These are phyloP conservation scores for Scrobipalpa costella DNA, from an alignment of 2,888 invertebrate genomes.

Conservation along the genomic window DNA sequence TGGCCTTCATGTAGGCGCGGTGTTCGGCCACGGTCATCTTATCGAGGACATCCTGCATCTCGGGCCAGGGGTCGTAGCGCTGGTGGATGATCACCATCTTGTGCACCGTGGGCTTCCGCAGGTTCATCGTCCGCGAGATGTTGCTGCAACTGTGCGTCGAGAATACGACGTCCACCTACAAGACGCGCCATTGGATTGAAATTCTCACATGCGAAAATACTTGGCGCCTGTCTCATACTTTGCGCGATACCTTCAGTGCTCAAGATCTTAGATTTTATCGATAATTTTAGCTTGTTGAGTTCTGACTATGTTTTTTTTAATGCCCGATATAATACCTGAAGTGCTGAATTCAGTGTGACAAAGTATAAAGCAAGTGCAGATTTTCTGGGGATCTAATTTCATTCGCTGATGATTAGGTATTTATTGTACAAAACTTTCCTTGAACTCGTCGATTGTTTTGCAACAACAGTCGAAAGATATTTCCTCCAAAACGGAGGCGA, in stretches of 20 bases:
- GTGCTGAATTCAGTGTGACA: no score
- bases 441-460: no score
- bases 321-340: no score
- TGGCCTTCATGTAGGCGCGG: constrained; percentile 35
- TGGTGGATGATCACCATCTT: constrained; percentile 63
- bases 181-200: constrained; percentile 29
- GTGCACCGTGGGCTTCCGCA: constrained; percentile 59
- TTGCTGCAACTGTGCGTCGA: constrained; percentile 47
- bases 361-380: no score
- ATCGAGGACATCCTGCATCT: constrained; percentile 63
- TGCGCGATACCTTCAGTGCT: not conserved
- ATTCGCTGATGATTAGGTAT: no score
- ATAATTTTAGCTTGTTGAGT: no score
- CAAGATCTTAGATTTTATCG: no score
- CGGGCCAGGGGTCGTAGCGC: constrained; percentile 67
- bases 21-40: constrained; percentile 63
- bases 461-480: no score
- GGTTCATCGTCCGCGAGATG: constrained; percentile 68
- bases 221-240: not conserved
- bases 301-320: no score
- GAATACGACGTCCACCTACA: constrained; percentile 65
- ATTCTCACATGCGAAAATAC: not conserved
- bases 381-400: no score
- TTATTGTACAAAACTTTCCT: no score
- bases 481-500: no score